Evolutionary conservation across 1,140 invertebrate genomes (phyloP), one percentile per base, ranked within the genome.

Genomic region (Anastrepha obliqua): DNA sequence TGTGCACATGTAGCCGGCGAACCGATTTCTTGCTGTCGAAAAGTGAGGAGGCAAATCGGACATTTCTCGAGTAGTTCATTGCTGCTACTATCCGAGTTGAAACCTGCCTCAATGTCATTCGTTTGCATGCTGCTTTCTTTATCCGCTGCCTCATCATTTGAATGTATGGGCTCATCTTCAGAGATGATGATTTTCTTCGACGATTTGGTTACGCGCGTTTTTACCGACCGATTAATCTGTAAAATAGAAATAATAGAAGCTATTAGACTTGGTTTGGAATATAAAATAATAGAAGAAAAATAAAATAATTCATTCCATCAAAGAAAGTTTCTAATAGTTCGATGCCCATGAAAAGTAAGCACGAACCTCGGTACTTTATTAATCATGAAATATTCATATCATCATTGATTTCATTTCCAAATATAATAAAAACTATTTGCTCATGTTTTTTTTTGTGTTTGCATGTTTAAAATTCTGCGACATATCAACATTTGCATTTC

Each of bases 1-100:
- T 99, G 98, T 87, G 98, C 97, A 93, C 98, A 99, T 11, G 95
- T 95, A 88, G 97, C 96, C 0, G 98, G 98, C 74, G 95, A 96
- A 1, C 97, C 98, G 74, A 98, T 94, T 92, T 97, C 95, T 94
- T 98, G 96, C 74, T 96, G 95, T 87, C 93, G 93, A 88, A 97
- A 96, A 60, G 95, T 94, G 47, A 96, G 90, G 65, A 97, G 92
- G 94, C 97, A 98, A 90, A 98, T 98, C 1, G 97, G 96, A 93
- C 98, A 98, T 90, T 97, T 97, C 89, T 97, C 96, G 86, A 97
- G 95, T 47, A 95, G 95, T 89, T 97, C 96, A 89, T 94, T 95
- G 47, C 93, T 94, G 86, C 96, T 96, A 67, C 95, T 95, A 88
- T 96, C 95, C 0, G 95, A 95, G 87, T 94, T 91, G 87, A 94